A percentile compares a stretch with the other conserved stretches of the same genome.
Evolutionary conservation across 2,797 vertebrate species (phyloP).

Genomic region (Xyrichtys novacula): DNA sequence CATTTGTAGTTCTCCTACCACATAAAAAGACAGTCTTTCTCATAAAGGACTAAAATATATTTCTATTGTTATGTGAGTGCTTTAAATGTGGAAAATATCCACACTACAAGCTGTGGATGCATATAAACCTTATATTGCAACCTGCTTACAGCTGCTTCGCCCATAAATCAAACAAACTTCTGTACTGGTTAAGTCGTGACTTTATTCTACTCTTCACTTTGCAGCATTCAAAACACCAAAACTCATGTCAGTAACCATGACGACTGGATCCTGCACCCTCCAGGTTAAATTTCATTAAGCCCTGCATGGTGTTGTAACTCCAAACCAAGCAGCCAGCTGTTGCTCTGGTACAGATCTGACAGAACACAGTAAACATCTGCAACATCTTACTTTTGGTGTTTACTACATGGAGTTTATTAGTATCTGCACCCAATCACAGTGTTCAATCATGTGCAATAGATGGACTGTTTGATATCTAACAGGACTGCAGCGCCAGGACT

Average conservation of each 20-base stretch:
- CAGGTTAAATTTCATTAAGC: background rate
- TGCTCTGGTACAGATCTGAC: background rate
- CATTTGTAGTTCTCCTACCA: constrained; percentile 5
- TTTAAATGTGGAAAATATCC: background rate
- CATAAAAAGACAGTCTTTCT: background rate
- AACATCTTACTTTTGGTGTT: background rate
- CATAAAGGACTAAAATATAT: background rate
- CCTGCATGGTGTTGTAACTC: too few species aligned
- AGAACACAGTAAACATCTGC: background rate
- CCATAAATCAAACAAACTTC: too few species aligned
- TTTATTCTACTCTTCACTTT: background rate
- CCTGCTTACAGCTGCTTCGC: too few species aligned
- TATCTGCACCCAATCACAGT: background rate
- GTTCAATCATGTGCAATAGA: background rate
- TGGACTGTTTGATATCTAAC: background rate
- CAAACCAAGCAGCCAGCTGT: background rate
- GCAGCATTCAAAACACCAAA: background rate
- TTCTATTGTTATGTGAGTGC: constrained; percentile 5
- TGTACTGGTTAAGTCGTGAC: background rate
- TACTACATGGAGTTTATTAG: constrained; percentile 1
- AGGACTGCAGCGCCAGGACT: background rate
- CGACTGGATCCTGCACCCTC: background rate
- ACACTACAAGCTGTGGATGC: background rate
- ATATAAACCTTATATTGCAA: background rate
- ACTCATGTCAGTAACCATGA: background rate